phyloP scores from a whole-genome alignment of 2,113 vertebrate genomes.

The Rallus limicola region DNA sequence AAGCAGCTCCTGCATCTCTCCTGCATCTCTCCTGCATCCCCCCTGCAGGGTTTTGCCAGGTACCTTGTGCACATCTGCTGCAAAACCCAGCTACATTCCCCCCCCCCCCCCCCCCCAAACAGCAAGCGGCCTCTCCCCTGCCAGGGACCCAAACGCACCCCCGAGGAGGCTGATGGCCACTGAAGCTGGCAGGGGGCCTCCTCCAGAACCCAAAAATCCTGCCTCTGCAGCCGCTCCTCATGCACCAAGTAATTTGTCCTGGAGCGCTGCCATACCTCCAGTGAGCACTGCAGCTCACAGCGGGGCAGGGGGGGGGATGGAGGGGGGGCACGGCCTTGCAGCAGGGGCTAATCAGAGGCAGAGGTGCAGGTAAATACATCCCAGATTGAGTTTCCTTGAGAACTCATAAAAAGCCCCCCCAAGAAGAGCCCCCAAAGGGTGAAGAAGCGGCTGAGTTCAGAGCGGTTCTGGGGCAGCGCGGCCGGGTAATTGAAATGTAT shows the following conservation, averaged over 20 bases:
- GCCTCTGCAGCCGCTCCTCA: not conserved
- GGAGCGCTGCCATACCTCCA: conserved; percentile 41
- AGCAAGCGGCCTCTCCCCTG: not conserved
- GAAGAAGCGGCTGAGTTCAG: not conserved
- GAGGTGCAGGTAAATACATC: not conserved
- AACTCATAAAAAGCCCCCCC: not conserved
- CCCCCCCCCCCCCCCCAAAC: not conserved
- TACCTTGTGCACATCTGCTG: not conserved
- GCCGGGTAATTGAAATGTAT: not conserved
- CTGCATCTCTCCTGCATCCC: not conserved
- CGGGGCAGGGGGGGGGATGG: not conserved
- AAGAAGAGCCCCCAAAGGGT: not conserved
- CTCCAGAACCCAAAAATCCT: not conserved
- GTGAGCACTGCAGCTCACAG: rapidly evolving
- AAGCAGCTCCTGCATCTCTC: conserved; percentile 25
- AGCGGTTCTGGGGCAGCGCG: not conserved
- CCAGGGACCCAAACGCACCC: not conserved
- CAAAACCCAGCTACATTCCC: not conserved
- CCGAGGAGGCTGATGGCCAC: not conserved
- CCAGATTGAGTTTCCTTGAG: not conserved
- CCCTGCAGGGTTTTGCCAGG: not conserved
- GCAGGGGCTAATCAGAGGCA: not conserved
- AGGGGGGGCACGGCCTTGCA: too few species aligned
- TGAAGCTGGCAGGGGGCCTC: not conserved
- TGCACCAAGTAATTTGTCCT: conserved; percentile 42